Base-by-base conservation (phyloP, 2,113 vertebrate genomes). In the Callaeas wilsoni region DNA sequence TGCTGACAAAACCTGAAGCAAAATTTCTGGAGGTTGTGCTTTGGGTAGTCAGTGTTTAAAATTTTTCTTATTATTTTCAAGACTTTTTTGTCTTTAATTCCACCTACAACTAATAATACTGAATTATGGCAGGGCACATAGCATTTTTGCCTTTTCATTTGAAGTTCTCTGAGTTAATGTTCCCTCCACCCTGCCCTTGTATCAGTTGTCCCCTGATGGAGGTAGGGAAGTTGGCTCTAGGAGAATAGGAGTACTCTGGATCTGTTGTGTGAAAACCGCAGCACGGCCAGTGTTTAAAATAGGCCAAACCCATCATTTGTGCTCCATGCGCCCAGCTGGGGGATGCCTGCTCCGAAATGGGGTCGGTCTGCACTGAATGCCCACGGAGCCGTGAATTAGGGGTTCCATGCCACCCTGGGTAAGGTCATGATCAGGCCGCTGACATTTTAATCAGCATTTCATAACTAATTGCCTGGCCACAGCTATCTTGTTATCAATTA, bases 401-500 rank as follows among this genome's bases (percentile, higher is more conserved):
- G 59, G 46, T 41, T 77, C 47, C 35, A 29, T 81, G 37, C 44
- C 55, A 39, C 78, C 26, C 44, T 4, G 26, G 55, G 6, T 65
- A 71, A 89, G 90, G 77, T 96, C 19, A 2, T 76, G 70, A 76
- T 87, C 4, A 13, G 83, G 64, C 80, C 8, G 1, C 80, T 97
- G 96, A 83, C 73, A 87, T 92, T 96, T 95, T 84, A 78, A 95
- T 97, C 56, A 64, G 68, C 83, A 73, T 95, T 96, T 96, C 88
- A 73, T 85, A 90, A 89, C 90, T 94, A 93, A 97, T 94, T 96
- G 92, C 90, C 41, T 79, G 77, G 59, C 63, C 50, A 53, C 26
- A 75, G 83, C 80, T 95, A 93, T 93, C 81, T 95, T 89, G 57
- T 94, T 91, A 79, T 96, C 96, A 97, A 92, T 95, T 96, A 97